Conservation (phyloP, 2,888 invertebrate species). For the Neoascia interrupta region DNA sequence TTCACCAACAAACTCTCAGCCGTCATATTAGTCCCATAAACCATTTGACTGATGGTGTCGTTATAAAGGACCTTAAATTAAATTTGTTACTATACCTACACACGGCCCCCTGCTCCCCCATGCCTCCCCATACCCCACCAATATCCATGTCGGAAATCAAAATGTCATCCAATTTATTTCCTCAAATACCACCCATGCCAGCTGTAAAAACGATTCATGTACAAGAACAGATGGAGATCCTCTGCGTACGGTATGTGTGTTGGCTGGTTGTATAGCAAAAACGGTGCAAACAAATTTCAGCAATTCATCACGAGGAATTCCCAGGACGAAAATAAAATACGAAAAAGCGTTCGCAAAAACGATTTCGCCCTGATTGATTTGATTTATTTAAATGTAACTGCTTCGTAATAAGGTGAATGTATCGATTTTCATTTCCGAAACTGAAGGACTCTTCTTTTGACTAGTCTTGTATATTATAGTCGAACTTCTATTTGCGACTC, state of each 20-base stretch:
- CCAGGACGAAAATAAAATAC: constrained; percentile 58
- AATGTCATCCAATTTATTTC: constrained; percentile 60
- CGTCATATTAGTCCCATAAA: constrained; percentile 47
- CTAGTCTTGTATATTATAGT: no score
- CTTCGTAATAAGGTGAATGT: constrained; percentile 54
- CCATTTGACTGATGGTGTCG: constrained; percentile 59
- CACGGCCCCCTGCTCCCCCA: background rate
- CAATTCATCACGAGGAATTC: constrained; percentile 65
- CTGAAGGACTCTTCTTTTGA: no score
- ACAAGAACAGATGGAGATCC: constrained; percentile 6
- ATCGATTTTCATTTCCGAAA: constrained; percentile 55
- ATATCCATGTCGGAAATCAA: constrained; percentile 38
- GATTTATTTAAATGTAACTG: constrained; percentile 67
- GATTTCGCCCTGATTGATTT: constrained; percentile 65
- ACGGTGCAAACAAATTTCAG: constrained; percentile 59
- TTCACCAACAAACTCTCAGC: constrained; percentile 27
- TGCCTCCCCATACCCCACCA: background rate
- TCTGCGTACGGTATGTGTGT: background rate
- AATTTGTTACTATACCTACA: constrained; percentile 44
- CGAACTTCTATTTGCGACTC: no score
- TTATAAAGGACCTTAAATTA: constrained; percentile 63
- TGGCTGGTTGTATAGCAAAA: constrained; percentile 37
- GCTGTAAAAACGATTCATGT: constrained; percentile 17
- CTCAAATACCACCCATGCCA: constrained; percentile 26
- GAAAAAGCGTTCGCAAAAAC: constrained; percentile 45